Evolutionary conservation across 2,888 invertebrate genomes (phyloP), one percentile per base, ranked within the genome.

Genomic region (Ormyrus labotus): DNA sequence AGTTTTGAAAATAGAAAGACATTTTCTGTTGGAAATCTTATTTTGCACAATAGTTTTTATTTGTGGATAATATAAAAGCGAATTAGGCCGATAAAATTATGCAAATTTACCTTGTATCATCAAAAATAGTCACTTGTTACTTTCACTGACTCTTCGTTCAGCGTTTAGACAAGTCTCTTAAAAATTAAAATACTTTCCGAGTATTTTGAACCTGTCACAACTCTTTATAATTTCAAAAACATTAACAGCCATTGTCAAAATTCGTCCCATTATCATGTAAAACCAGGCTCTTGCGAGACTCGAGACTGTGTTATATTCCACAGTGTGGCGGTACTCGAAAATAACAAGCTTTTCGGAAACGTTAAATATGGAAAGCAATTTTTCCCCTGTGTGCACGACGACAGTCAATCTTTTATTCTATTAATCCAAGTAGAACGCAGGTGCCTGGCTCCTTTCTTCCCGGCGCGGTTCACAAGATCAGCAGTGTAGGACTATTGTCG

Each of bases 291-390:
- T 19, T 19, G 19, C 19, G 47, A 73, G 11, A 19, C 60, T 60
- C 51, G 11, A 50, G 19, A 19, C 19, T 19, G 19, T 48, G 0
- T 8, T 19, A 19, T 34, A 10, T 58, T 48, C 34, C 9, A 6
- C 7, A 69, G 48, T 19, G 48, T 19, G 19, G 19, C 2, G 19
- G 1, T 10, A 60, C 60, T 60, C 34, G 11, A 71, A 53, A 45
- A 6, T 8, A 53, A 72, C 45, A 55, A 45, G 11, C 5, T 55
- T 55, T 57, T 50, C 7, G 58, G 51, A 75, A 70, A 70, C 55
- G 64, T 65, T 78, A 71, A 78, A 78, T 78, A 78, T 71, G 45
- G 65, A 78, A 65, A 78, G 65, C 71, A 65, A 65, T 71, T 78
- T 70, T 64, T 71, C 34, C 11, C 48, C 64, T 45, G 65, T 65